Evolutionary conservation across 1,140 invertebrate species (phyloP), one percentile per base, ranked within the genome.

Genomic region (Tetramorium alpestre): DNA sequence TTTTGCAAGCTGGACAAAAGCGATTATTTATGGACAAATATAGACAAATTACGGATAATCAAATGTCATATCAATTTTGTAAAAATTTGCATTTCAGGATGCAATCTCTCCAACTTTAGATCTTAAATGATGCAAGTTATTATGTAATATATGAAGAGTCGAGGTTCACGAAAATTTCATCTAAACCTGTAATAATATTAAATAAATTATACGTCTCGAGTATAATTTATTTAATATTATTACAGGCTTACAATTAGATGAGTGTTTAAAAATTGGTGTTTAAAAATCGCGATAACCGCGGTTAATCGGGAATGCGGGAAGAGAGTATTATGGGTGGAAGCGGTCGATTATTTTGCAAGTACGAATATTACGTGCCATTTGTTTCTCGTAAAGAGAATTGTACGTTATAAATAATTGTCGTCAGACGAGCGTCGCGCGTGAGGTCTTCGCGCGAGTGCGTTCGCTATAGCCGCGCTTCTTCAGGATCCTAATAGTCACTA

Each of bases 271-370:
- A 72, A 49, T 38, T n/a, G n/a, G 3, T 25, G 33, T 4, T 54
- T 28, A 49, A n/a, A 49, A 72, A 49, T 38, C 28, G 8, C 72
- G 58, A n/a, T 69, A 51, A 22, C 73, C 84, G 77, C 56, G 58
- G n/a, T 89, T 78, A 47, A 73, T 47, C 44, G 38, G 28, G 58
- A 11, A 44, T 25, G 18, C 51, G 38, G 67, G 25, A 73, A 78
- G 60, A 73, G 51, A 56, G 10, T 7, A 16, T 44, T 54, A 13
- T 47, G 5, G 22, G 2, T n/a, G 10, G 16, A 25, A 67, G 49
- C 54, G 13, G 64, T 49, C 28, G n/a, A 10, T 49, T 33, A 25
- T 13, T 87, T 56, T n/a, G 60, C 58, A 64, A 58, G 3, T 10
- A 51, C 38, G 41, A 80, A 18, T 62, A n/a, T 38, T 11, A 58